Conservation (phyloP, 1,140 invertebrate species). For the Drosophila miranda region DNA sequence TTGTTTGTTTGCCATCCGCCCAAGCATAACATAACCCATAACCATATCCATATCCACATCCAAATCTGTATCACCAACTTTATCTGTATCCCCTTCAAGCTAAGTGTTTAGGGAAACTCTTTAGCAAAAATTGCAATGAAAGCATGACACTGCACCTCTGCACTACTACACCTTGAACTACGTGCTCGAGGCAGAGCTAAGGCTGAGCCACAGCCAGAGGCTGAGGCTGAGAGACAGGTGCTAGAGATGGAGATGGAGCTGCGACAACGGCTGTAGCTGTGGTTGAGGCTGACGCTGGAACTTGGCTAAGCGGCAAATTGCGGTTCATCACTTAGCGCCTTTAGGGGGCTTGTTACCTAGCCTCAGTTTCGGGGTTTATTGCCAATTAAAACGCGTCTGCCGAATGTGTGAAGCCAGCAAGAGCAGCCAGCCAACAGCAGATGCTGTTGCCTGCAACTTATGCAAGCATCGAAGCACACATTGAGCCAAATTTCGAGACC, state of each 20-base stretch:
- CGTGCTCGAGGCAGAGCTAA: background rate
- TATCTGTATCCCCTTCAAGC: background rate
- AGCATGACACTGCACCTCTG: slow-evolving; percentile 52
- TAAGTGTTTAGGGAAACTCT: slow-evolving; percentile 30
- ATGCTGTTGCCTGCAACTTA: slow-evolving; percentile 44
- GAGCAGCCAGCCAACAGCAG: slow-evolving; percentile 12
- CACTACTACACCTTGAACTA: slow-evolving; percentile 57
- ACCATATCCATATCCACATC: background rate
- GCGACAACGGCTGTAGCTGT: background rate
- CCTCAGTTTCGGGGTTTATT: slow-evolving; percentile 65
- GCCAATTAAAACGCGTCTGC: slow-evolving; percentile 59
- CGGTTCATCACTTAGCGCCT: slow-evolving; percentile 25
- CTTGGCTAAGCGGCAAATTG: slow-evolving; percentile 8
- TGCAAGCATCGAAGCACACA: slow-evolving; percentile 50
- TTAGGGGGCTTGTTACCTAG: slow-evolving; percentile 40
- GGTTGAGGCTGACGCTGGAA: background rate
- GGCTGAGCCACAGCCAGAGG: too few species aligned
- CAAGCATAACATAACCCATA: background rate
- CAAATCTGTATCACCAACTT: background rate
- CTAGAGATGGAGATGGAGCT: background rate
- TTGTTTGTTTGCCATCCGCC: slow-evolving; percentile 29
- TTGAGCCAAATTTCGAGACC: slow-evolving; percentile 30
- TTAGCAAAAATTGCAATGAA: slow-evolving; percentile 23
- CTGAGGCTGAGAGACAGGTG: background rate
- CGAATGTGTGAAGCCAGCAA: slow-evolving; percentile 38